Evolutionary conservation across 2,888 invertebrate species (phyloP), one percentile per base, ranked within the genome.

Genomic region (Bellardia pandia): DNA sequence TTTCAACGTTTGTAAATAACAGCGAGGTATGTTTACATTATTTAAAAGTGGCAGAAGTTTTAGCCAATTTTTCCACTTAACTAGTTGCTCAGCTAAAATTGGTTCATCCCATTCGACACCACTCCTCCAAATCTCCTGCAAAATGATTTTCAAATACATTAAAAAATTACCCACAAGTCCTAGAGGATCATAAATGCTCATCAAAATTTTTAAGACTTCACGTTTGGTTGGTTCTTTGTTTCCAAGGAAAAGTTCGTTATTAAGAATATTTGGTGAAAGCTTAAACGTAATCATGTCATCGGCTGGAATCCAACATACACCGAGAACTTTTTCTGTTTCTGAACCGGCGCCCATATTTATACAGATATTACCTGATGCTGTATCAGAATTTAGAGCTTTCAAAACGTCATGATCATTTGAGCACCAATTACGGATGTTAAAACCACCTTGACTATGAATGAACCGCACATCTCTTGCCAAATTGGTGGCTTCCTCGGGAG

Each of bases 41-140:
- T 88, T 87, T 13, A 89, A 82, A 33, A 74, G n/a, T 7, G 84
- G 86, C 23, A 90, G 68, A 5, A 86, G n/a, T 0, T 66, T 48
- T 4, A 89, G 8, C 90, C 90, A 90, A 4, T 62, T 66, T 30
- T 64, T 16, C 87, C 89, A 90, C 30, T 88, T 88, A 14, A 51
- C 30, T 16, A 76, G 58, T 14, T 89, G 77, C 33, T 87, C 74
- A 13, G 76, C 85, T 71, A 16, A n/a, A 56, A 68, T 37, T 37
- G 37, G 37, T 37, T 37, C 37, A 6, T 37, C 37, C 37, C 37
- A 37, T 5, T 37, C 37, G 37, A 37, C 37, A 3, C 37, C 37
- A 37, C 37, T 37, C 6, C 37, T 37, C 37, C 37, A 37, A 37
- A 37, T 37, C 6, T 37, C 37, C 6, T 37, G 37, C 37, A 37